Evolutionary conservation across 1,140 invertebrate genomes (phyloP).

Genomic region (Magallana ariakensis): DNA sequence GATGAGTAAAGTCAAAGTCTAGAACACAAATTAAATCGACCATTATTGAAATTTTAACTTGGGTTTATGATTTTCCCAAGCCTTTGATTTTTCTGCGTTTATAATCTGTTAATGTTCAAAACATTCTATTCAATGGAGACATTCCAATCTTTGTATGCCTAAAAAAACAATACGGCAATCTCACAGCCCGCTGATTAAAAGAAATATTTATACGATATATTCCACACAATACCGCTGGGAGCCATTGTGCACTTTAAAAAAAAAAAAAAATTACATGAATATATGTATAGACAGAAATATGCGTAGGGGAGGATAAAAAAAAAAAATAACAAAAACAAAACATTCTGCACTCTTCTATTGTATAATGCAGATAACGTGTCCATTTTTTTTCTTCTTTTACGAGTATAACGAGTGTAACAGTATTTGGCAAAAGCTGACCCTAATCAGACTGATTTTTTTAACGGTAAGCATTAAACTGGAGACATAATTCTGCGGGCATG

Average conservation of each 20-base stretch:
- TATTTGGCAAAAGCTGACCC: slow-evolving; percentile 44
- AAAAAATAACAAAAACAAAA: not conserved
- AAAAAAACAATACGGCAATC: not conserved
- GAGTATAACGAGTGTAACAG: not conserved
- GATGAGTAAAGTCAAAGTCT: not conserved
- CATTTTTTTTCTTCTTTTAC: not conserved
- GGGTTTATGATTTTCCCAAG: not conserved
- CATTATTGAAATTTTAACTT: not conserved
- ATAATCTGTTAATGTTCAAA: not conserved
- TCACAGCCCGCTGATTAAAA: not conserved
- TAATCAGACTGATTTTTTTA: slow-evolving; percentile 40
- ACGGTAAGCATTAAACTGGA: slow-evolving; percentile 28
- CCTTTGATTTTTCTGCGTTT: slow-evolving; percentile 2
- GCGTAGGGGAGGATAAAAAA: not conserved
- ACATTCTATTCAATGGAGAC: not conserved
- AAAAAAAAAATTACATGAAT: not conserved
- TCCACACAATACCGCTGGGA: not conserved
- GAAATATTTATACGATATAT: slow-evolving; percentile 11
- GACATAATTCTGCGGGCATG: slow-evolving; percentile 21
- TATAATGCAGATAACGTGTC: not conserved
- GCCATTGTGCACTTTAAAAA: not conserved
- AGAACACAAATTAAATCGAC: not conserved
- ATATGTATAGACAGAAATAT: not conserved
- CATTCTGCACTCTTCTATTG: not conserved
- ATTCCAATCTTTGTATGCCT: not conserved